phyloP scores from a whole-genome alignment of 2,797 vertebrate species.

The Sebastes trivittatus region DNA sequence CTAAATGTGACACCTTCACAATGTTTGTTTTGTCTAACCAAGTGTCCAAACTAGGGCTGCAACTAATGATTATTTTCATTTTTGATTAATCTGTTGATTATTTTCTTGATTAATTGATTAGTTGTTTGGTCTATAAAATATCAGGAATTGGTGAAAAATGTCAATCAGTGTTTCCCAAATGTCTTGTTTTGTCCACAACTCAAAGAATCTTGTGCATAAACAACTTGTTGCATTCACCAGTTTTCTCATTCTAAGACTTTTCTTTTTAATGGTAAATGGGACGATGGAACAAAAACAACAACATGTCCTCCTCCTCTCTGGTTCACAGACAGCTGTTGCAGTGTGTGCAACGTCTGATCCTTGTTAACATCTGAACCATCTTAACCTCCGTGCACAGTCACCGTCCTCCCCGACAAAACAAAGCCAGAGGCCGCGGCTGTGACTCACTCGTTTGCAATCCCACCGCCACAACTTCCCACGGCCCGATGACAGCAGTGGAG shows the following conservation, averaged over 20 bases:
- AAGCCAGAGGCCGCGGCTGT: not conserved
- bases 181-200: no score
- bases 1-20: no score
- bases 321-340: not conserved
- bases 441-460: constrained; percentile 19
- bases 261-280: not conserved
- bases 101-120: not conserved
- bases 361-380: not conserved
- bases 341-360: not conserved
- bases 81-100: not conserved
- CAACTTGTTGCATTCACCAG: not conserved
- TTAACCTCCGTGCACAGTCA: not conserved
- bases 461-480: not conserved
- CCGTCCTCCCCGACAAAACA: constrained; percentile 5
- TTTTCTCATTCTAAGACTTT: not conserved
- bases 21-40: no score
- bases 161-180: no score
- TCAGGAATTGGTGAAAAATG: no score
- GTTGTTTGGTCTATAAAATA: no score
- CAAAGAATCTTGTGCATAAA: not conserved
- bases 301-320: not conserved
- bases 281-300: not conserved
- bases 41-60: no score
- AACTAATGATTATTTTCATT: not conserved
- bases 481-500: not conserved